Conservation (phyloP, 2,888 invertebrate genomes). For the Psococerastis gibbosa region DNA sequence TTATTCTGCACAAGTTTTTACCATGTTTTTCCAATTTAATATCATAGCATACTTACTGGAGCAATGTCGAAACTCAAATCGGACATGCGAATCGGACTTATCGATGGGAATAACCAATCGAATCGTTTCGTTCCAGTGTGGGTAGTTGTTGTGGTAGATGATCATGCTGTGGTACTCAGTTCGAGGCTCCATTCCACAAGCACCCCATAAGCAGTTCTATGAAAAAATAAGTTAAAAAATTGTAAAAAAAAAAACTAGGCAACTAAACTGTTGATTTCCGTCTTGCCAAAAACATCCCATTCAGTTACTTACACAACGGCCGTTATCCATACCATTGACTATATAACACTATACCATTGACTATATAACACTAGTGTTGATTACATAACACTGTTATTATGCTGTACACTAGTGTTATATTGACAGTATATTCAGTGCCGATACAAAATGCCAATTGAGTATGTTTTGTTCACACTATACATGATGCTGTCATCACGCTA, state of each 20-base stretch:
- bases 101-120: constrained; percentile 79
- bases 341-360: constrained; percentile 12
- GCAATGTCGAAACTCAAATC: constrained; percentile 84
- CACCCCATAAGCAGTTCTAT: constrained; percentile 69
- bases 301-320: too few relatives aligned
- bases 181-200: constrained; percentile 58
- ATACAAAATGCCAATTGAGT: too few relatives aligned
- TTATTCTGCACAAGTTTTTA: too few relatives aligned
- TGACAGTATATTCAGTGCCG: too few relatives aligned
- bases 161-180: constrained; percentile 71
- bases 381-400: too few relatives aligned
- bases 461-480: too few relatives aligned
- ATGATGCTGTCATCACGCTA: too few relatives aligned
- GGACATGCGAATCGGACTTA: constrained; percentile 72
- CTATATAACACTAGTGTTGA: background rate
- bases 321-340: constrained; percentile 9
- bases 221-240: constrained; percentile 16
- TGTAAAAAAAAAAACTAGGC: background rate
- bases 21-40: too few relatives aligned
- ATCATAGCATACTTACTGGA: constrained; percentile 71
- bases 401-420: too few relatives aligned
- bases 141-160: constrained; percentile 85
- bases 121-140: constrained; percentile 79
- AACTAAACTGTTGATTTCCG: too few relatives aligned
- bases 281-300: too few relatives aligned